A percentile compares a stretch with the other conserved stretches of the same genome.
These are phyloP conservation scores for Saturnia pavonia DNA, from an alignment of 2,888 invertebrate genomes.

Conservation along the genomic window DNA sequence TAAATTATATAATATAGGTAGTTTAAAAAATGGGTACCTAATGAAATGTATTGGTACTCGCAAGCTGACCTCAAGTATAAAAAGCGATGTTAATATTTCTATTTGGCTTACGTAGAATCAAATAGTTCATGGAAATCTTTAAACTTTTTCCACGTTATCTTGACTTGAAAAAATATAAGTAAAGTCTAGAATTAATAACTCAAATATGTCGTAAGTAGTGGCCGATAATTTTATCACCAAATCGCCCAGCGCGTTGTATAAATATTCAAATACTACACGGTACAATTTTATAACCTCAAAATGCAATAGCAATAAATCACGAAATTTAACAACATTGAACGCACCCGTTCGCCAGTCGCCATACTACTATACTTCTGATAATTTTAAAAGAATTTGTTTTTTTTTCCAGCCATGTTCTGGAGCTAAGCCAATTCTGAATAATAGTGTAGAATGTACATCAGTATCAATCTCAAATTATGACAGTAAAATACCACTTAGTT, in stretches of 20 bases:
- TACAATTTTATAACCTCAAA: slow-evolving; percentile 17
- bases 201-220: neutral
- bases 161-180: neutral
- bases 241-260: neutral
- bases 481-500: slow-evolving; percentile 28
- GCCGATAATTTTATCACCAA: slow-evolving; percentile 1
- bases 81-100: neutral
- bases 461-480: slow-evolving; percentile 35
- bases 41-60: neutral
- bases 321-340: slow-evolving; percentile 31
- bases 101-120: neutral
- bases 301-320: slow-evolving; percentile 24
- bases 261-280: slow-evolving; percentile 1
- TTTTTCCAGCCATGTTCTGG: slow-evolving; percentile 43
- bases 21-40: neutral
- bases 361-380: slow-evolving; percentile 35
- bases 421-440: slow-evolving; percentile 44
- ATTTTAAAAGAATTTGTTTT: slow-evolving; percentile 41
- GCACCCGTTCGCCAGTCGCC: slow-evolving; percentile 5
- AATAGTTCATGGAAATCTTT: neutral
- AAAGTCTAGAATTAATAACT: neutral
- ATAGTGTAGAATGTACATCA: slow-evolving; percentile 27
- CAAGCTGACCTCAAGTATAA: neutral
- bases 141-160: neutral
- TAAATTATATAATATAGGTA: too few relatives aligned